phyloP scores from a whole-genome alignment of 1,140 invertebrate species.

The Pseudachorutes palmiensis region DNA sequence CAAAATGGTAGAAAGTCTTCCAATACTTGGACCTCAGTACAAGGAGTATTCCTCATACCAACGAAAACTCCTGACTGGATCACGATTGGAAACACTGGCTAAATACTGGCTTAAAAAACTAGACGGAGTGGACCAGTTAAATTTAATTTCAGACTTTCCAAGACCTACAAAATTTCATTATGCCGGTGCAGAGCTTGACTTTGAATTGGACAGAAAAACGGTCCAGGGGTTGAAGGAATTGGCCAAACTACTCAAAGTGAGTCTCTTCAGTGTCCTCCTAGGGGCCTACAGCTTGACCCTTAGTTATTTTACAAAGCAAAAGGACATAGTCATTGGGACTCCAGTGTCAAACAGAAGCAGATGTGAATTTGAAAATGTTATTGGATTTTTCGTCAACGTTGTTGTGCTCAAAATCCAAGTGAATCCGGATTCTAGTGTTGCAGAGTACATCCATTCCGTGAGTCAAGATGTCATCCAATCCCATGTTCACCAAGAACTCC shows the following conservation, averaged over 20 bases:
- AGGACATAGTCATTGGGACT: constrained; percentile 6
- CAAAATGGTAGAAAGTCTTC: not conserved
- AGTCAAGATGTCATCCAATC: not conserved
- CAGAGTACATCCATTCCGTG: not conserved
- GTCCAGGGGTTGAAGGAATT: not conserved
- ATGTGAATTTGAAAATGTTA: constrained; percentile 6
- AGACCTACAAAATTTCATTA: constrained; percentile 12
- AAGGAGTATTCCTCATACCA: not conserved
- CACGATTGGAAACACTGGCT: not conserved
- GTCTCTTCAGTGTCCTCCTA: not conserved
- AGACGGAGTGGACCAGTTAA: not conserved
- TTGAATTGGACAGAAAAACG: not conserved
- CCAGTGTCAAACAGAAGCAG: not conserved
- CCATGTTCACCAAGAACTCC: not conserved
- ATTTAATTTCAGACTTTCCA: constrained; percentile 9
- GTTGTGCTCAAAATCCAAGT: not conserved
- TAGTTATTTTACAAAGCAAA: not conserved
- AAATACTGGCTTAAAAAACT: constrained; percentile 6
- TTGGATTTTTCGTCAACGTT: constrained; percentile 16
- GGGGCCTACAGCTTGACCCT: not conserved
- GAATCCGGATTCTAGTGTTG: not conserved
- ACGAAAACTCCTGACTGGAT: not conserved
- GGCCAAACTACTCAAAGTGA: not conserved
- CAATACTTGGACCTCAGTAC: not conserved
- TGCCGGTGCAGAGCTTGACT: not conserved